phyloP scores from a whole-genome alignment of 2,888 invertebrate species.

The Erebia palarica region DNA sequence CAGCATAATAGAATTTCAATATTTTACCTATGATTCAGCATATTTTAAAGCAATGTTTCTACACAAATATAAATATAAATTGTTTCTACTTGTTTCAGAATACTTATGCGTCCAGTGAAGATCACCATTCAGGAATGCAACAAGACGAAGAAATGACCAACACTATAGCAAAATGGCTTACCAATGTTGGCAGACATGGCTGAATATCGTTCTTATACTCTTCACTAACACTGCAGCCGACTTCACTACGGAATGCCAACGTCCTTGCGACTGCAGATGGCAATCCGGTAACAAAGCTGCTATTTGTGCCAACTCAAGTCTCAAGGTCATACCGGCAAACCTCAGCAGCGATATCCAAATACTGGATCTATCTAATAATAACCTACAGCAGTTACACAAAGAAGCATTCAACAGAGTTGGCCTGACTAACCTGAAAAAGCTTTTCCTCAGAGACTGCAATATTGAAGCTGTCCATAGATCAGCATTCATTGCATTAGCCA shows the following conservation, averaged over 20 bases:
- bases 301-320: conserved; percentile 87
- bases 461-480: conserved; percentile 87
- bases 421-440: conserved; percentile 90
- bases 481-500: conserved; percentile 88
- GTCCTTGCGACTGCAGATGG: conserved; percentile 93
- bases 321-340: conserved; percentile 86
- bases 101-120: conserved; percentile 65
- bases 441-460: conserved; percentile 88
- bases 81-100: conserved; percentile 63
- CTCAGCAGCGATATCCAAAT: conserved; percentile 88
- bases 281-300: conserved; percentile 92
- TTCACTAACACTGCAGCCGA: conserved; percentile 67
- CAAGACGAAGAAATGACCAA: conserved; percentile 74
- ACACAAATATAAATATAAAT: no score
- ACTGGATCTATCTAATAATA: conserved; percentile 88
- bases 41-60: conserved; percentile 7
- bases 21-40: conserved; percentile 4
- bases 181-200: conserved; percentile 78
- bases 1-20: not conserved
- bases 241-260: conserved; percentile 85
- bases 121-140: conserved; percentile 67
- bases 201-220: conserved; percentile 66
- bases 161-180: conserved; percentile 75
- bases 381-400: conserved; percentile 83
- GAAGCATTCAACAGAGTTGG: conserved; percentile 87